Evolutionary conservation across 2,797 vertebrate species (phyloP).

Genomic region (Loriculus beryllinus): DNA sequence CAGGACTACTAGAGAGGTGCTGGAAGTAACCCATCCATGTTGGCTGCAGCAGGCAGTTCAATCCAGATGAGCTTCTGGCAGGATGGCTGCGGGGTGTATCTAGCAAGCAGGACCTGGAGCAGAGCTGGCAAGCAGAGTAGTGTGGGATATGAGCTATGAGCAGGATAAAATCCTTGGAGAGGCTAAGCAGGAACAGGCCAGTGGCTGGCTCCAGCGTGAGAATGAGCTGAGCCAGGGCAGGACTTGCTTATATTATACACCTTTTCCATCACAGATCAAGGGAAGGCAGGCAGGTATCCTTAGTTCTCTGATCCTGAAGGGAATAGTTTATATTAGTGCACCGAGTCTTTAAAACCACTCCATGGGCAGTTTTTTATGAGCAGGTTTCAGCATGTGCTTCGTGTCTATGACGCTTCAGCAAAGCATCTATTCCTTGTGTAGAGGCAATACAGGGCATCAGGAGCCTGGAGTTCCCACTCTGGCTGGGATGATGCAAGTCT

Average conservation of each 20-base stretch:
- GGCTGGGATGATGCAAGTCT: background rate
- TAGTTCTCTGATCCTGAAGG: background rate
- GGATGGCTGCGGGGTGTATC: background rate
- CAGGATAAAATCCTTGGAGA: background rate
- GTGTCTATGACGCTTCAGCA: rapidly evolving
- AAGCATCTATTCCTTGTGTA: background rate
- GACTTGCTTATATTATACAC: too few relatives aligned
- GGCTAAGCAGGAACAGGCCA: background rate
- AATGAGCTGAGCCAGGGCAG: rapidly evolving
- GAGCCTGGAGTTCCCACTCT: background rate
- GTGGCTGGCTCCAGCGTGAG: background rate
- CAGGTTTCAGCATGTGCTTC: rapidly evolving
- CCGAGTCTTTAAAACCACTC: background rate
- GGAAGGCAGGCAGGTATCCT: background rate
- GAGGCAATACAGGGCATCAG: rapidly evolving
- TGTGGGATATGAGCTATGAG: background rate
- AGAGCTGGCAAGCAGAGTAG: background rate
- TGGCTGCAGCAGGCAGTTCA: background rate
- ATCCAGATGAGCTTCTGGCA: background rate
- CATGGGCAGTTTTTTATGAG: rapidly evolving
- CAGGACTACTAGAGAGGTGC: background rate
- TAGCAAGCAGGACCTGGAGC: background rate
- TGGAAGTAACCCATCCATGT: background rate
- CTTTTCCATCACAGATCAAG: background rate
- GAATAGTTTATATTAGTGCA: background rate